These are phyloP conservation scores for Lysandra bellargus DNA, from an alignment of 2,888 invertebrate species.

Conservation along the genomic window DNA sequence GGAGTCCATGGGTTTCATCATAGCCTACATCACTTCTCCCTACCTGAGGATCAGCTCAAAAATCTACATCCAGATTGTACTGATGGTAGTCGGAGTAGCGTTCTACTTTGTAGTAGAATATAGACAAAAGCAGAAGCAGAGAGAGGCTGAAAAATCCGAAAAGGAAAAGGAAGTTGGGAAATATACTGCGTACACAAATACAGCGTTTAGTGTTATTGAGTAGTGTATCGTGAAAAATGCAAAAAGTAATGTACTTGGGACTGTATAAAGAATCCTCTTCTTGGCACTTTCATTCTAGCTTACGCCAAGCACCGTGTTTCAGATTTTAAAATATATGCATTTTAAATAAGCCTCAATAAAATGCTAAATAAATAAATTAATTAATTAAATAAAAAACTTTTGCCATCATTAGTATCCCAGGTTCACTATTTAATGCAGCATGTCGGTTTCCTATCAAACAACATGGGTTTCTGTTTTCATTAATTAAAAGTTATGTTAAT, in stretches of 20 bases:
- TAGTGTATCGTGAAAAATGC: background rate
- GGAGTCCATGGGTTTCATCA: slow-evolving; percentile 84
- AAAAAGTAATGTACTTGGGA: background rate
- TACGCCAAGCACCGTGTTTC: too few species aligned
- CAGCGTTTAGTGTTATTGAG: background rate
- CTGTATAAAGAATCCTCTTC: too few species aligned
- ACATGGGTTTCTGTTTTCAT: background rate
- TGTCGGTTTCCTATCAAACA: too few species aligned
- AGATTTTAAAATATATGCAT: too few species aligned
- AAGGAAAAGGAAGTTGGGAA: background rate
- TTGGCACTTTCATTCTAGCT: too few species aligned
- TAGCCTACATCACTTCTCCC: slow-evolving; percentile 81
- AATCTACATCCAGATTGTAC: slow-evolving; percentile 72
- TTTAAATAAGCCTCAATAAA: too few species aligned
- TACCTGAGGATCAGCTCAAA: slow-evolving; percentile 76
- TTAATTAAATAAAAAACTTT: too few species aligned
- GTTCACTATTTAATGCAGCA: too few species aligned
- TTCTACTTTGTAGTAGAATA: slow-evolving; percentile 75
- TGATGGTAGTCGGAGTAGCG: slow-evolving; percentile 73
- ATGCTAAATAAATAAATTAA: too few species aligned
- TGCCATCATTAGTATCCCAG: too few species aligned
- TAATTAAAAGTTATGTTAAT: background rate
- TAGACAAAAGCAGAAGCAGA: slow-evolving; percentile 49
- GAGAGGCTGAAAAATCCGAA: slow-evolving; percentile 44
- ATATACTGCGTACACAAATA: slow-evolving; percentile 4